phyloP scores from a whole-genome alignment of 1,140 invertebrate species.

The Gonatopus flavifemur region DNA sequence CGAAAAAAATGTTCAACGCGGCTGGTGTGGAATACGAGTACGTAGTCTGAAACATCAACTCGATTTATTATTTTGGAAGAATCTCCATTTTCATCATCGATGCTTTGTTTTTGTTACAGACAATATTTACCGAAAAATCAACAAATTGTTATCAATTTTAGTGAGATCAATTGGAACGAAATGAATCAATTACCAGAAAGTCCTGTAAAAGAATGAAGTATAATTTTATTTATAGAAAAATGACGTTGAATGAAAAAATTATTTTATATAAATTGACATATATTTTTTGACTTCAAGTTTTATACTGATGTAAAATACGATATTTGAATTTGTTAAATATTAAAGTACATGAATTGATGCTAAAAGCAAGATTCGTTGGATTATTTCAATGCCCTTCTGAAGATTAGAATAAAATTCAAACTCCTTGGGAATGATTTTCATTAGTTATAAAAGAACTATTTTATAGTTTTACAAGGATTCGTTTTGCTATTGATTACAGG shows the following conservation, averaged over 20 bases:
- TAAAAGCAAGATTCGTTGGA: no score
- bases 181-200: conserved; percentile 54
- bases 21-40: conserved; percentile 69
- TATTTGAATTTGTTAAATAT: no score
- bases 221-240: conserved; percentile 5
- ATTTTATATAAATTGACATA: no score
- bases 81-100: not conserved
- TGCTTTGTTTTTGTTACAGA: conserved; percentile 53
- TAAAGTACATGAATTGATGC: no score
- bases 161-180: conserved; percentile 60
- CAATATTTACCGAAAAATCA: conserved; percentile 66
- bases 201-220: conserved; percentile 30
- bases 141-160: conserved; percentile 72
- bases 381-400: no score
- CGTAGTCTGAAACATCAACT: not conserved
- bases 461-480: no score
- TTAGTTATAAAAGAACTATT: no score
- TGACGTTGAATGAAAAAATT: not conserved
- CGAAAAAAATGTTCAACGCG: conserved; percentile 79
- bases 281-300: no score
- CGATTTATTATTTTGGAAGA: conserved; percentile 2
- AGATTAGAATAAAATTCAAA: no score
- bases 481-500: no score
- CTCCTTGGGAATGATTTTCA: no score
- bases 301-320: no score